Conservation (phyloP, 2,113 vertebrate species). For the Mohoua ochrocephala region DNA sequence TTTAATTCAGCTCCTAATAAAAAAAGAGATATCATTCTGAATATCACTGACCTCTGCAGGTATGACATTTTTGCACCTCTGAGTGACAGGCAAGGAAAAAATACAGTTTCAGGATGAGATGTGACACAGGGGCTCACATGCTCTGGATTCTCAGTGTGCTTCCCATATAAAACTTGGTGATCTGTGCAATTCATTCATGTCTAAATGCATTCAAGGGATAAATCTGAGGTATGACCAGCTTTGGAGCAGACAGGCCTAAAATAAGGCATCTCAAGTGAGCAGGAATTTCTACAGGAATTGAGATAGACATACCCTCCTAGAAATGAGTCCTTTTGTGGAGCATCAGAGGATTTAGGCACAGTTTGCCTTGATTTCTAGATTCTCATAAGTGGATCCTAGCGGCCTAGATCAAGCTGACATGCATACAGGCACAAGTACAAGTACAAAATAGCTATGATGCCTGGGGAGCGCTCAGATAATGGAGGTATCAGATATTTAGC, state of each 20-base stretch:
- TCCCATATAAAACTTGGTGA: background rate
- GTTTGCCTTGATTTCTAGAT: background rate
- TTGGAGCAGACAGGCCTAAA: background rate
- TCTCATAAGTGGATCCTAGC: background rate
- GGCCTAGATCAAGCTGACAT: background rate
- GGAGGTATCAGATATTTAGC: background rate
- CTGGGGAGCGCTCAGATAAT: background rate
- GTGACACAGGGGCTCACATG: background rate
- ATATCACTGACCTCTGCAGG: background rate
- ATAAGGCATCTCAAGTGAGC: background rate
- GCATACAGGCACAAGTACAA: background rate
- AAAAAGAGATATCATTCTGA: background rate
- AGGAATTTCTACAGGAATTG: background rate
- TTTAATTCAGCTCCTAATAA: background rate
- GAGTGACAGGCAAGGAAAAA: background rate
- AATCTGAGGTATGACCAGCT: background rate
- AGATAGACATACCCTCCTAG: background rate
- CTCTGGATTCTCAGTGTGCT: background rate
- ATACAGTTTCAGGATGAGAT: background rate
- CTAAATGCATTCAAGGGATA: background rate
- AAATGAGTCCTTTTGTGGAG: background rate
- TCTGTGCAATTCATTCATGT: background rate
- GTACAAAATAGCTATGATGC: background rate
- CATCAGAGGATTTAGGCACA: background rate
- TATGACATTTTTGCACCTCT: background rate